These are phyloP conservation scores for Drosophila littoralis DNA, from an alignment of 1,140 invertebrate species.

Conservation along the genomic window DNA sequence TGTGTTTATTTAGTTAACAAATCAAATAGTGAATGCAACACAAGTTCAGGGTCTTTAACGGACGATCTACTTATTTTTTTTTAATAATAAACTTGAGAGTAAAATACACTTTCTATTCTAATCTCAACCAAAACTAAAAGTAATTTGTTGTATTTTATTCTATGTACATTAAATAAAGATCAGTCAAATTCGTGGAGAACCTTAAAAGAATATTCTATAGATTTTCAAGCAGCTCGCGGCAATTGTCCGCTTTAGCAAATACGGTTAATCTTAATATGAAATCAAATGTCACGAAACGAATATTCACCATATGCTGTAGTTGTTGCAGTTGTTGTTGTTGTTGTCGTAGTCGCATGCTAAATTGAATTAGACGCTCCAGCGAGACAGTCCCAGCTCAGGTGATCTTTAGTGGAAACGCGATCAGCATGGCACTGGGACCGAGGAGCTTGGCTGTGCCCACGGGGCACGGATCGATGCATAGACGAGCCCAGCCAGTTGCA, in stretches of 20 bases:
- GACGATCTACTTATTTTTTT: no score
- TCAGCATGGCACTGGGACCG: not conserved
- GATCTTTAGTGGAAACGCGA: conserved; percentile 47
- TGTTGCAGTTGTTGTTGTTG: conserved; percentile 10
- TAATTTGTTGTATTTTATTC: no score
- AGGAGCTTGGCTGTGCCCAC: not conserved
- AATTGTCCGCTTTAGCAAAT: conserved; percentile 18
- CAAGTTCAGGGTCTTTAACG: not conserved
- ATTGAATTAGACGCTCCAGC: conserved; percentile 57
- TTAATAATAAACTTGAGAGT: not conserved
- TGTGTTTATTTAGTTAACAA: not conserved
- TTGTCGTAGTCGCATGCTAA: conserved; percentile 36
- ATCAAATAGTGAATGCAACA: not conserved
- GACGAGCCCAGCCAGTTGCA: conserved; percentile 48
- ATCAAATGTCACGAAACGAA: conserved; percentile 78
- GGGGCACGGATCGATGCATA: conserved; percentile 30
- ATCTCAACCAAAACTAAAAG: no score
- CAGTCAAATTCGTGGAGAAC: conserved; percentile 24
- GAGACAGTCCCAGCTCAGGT: conserved; percentile 42
- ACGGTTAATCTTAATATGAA: conserved; percentile 70
- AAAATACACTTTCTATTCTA: not conserved
- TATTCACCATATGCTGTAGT: conserved; percentile 59
- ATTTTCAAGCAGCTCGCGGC: conserved; percentile 42
- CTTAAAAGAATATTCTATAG: conserved; percentile 59
- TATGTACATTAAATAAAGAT: not conserved